Conservation (phyloP, 2,797 vertebrate species). For the Ctenochaetus hawaiiensis region DNA sequence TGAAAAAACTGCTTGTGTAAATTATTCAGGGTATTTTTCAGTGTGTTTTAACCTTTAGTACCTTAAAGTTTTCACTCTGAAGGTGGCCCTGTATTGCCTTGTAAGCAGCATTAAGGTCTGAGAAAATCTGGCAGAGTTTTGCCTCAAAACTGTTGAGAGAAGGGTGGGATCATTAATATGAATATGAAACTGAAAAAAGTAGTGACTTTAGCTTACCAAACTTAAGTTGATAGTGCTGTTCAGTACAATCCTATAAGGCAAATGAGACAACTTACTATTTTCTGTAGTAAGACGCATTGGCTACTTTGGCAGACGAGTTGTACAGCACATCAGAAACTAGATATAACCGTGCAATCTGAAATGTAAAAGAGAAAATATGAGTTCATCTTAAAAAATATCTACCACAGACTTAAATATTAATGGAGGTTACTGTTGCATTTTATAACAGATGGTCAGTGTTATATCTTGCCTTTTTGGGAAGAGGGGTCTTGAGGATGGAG, state of each 20-base stretch:
- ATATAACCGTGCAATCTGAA: constrained; percentile 97
- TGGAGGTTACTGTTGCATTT: neutral
- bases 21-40: neutral
- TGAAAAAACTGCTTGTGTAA: neutral
- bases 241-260: no score
- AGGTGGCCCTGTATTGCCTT: constrained; percentile 98
- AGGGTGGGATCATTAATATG: neutral
- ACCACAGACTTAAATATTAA: neutral
- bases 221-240: neutral
- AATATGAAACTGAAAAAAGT: neutral
- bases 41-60: constrained; percentile 57
- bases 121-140: constrained; percentile 97
- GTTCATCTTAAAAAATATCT: neutral
- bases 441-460: neutral
- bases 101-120: constrained; percentile 97
- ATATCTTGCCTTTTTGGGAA: constrained; percentile 93
- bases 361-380: constrained; percentile 16
- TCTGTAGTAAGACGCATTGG: constrained; percentile 98
- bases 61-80: constrained; percentile 99
- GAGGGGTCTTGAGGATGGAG: constrained; percentile 97
- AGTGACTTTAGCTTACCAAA: neutral
- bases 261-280: constrained; percentile 94
- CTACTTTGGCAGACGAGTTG: constrained; percentile 98
- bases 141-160: constrained; percentile 92
- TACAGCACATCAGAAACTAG: constrained; percentile 98